These are phyloP conservation scores for Sebastes oblongus DNA, from an alignment of 2,797 vertebrate species.

Conservation along the genomic window DNA sequence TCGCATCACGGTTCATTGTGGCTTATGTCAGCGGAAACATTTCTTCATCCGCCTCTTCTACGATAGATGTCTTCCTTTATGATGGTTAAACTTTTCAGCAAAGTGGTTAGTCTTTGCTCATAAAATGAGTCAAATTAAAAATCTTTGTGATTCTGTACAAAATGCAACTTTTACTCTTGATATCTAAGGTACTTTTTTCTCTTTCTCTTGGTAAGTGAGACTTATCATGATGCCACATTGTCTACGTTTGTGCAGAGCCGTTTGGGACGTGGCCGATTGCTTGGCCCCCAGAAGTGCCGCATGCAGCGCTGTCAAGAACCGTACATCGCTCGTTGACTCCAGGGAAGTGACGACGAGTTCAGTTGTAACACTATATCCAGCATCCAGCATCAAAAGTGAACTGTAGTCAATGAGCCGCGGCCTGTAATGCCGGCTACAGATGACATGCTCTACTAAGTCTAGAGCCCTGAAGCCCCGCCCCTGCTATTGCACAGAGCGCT, in stretches of 20 bases:
- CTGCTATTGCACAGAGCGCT: too few relatives aligned
- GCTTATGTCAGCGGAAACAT: not conserved
- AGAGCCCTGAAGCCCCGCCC: too few relatives aligned
- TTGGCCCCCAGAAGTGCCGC: too few relatives aligned
- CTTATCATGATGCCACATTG: not conserved
- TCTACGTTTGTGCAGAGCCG: not conserved
- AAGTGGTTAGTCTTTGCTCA: not conserved
- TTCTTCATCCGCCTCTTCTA: not conserved
- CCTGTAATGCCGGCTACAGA: too few relatives aligned
- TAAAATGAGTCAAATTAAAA: not conserved
- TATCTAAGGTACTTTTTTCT: not conserved
- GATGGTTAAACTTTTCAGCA: not conserved
- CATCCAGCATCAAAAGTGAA: too few relatives aligned
- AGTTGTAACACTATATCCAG: too few relatives aligned
- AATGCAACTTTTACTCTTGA: not conserved
- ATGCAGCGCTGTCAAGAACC: too few relatives aligned
- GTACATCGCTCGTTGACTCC: too few relatives aligned
- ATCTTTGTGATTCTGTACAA: not conserved
- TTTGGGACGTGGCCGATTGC: too few relatives aligned
- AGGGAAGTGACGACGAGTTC: too few relatives aligned
- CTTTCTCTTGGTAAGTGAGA: not conserved
- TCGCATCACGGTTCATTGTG: not conserved
- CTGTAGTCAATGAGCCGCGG: too few relatives aligned
- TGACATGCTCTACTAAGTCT: too few relatives aligned
- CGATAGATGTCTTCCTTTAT: not conserved